Evolutionary conservation across 2,113 vertebrate species (phyloP).

Genomic region (Deroptyus accipitrinus): DNA sequence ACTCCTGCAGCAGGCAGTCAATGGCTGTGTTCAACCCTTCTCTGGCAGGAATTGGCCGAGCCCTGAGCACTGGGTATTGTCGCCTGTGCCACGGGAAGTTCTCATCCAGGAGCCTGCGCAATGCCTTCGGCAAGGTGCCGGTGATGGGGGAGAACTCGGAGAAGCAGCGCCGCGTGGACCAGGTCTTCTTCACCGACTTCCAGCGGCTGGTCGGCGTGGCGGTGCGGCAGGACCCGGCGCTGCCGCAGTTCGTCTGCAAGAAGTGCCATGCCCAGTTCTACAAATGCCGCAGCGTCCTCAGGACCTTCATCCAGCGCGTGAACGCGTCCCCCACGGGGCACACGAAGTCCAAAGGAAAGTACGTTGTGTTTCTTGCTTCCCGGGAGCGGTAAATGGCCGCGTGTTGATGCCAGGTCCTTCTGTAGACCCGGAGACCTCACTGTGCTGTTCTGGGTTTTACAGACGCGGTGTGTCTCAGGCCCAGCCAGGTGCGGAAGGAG

Average conservation of each 20-base stretch:
- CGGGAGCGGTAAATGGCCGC: accelerated
- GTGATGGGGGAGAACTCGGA: slow-evolving; percentile 62
- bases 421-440: neutral
- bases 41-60: slow-evolving; percentile 67
- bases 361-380: neutral
- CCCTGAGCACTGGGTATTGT: slow-evolving; percentile 80
- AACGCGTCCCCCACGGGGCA: slow-evolving; percentile 77
- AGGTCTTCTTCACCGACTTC: slow-evolving; percentile 87
- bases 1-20: too few species aligned
- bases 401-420: accelerated
- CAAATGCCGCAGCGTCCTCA: slow-evolving; percentile 88
- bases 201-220: slow-evolving; percentile 88
- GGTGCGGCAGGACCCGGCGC: slow-evolving; percentile 80
- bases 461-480: slow-evolving; percentile 30
- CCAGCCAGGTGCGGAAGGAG: slow-evolving; percentile 1
- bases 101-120: slow-evolving; percentile 85
- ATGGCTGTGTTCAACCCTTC: accelerated
- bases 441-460: slow-evolving; percentile 18
- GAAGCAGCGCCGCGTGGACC: slow-evolving; percentile 71
- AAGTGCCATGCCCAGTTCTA: slow-evolving; percentile 95
- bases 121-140: slow-evolving; percentile 81
- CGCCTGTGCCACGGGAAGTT: slow-evolving; percentile 95
- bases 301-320: slow-evolving; percentile 87
- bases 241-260: slow-evolving; percentile 91
- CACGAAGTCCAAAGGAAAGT: slow-evolving; percentile 72